Base-by-base conservation (phyloP, 2,888 invertebrate species). In the Pyrochroa serraticornis region DNA sequence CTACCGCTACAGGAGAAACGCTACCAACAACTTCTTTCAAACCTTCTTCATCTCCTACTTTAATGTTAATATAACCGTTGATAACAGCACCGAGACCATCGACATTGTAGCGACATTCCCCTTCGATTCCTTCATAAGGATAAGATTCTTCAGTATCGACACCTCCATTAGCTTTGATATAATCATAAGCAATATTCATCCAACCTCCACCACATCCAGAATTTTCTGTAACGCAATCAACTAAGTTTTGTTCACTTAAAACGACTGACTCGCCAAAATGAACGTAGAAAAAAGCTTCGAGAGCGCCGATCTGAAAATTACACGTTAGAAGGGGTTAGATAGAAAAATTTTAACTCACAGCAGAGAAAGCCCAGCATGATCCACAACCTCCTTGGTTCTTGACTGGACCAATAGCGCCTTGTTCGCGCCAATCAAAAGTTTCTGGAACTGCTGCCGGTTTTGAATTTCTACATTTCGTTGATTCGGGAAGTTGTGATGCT, bases 1-100 rank as follows among this genome's bases (percentile, higher is more conserved):
- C 93, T 45, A 93, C 89, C 10, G 92, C 85, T 36, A 94, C 83
- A 7, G 95, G 95, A 0, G 95, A 95, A 63, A 89, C 79, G 0
- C 89, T 89, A 52, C 92, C 93, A 47, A 93, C 85, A 7, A 93
- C 85, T n/a, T 93, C 93, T 63, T 82, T 79, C 79, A 84, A 83
- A 72, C 94, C 81, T 72, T 86, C 85, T 7, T 83, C 73, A 78
- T 95, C 94, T 73, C 85, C 82, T 1, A 89, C 90, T 37, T 79
- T 66, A 1, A 93, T 80, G 75, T 91, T 90, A 58, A 85, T 83
- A 74, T 84, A 91, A 3, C 92, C 92, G 8, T 82, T 84, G 77
- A 63, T 36, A 8, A 12, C 42, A 1, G 50, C 37, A 9, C 47
- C 41, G 6, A 49, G 39, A 22, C 47, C 56, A 6, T 32, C 30